phyloP scores from a whole-genome alignment of 2,113 vertebrate species.

The Dasypus novemcinctus region DNA sequence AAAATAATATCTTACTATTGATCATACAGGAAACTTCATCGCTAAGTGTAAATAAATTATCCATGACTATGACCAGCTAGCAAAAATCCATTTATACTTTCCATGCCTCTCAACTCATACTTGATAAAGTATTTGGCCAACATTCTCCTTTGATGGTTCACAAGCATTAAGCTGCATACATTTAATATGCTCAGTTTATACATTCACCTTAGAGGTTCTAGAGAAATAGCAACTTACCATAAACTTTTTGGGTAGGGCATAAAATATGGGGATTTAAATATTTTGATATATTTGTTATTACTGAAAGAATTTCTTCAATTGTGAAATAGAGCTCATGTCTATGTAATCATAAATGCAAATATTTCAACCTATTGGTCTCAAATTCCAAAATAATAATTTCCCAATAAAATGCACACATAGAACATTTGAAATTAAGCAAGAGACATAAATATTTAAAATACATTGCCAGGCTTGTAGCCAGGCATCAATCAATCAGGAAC shows the following conservation, averaged over 20 bases:
- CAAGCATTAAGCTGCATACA: neutral
- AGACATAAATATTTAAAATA: neutral
- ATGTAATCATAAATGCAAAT: neutral
- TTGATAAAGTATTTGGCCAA: neutral
- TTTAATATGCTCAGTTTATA: neutral
- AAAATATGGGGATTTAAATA: neutral
- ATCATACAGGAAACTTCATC: neutral
- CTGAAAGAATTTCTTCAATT: neutral
- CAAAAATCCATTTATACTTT: neutral
- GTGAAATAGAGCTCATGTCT: neutral
- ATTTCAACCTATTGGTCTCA: neutral
- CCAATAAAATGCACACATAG: neutral
- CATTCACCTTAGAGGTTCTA: neutral
- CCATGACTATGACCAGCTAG: neutral
- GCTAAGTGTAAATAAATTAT: neutral
- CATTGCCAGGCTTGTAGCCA: neutral
- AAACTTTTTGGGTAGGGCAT: neutral
- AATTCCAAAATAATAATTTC: constrained; percentile 35
- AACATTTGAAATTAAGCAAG: neutral
- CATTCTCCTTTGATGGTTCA: neutral
- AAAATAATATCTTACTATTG: neutral
- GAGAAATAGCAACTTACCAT: neutral
- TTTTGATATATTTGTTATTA: neutral
- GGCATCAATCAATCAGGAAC: neutral
- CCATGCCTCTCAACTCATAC: neutral